phyloP scores from a whole-genome alignment of 1,140 invertebrate genomes.

The Pristionchus pacificus region DNA sequence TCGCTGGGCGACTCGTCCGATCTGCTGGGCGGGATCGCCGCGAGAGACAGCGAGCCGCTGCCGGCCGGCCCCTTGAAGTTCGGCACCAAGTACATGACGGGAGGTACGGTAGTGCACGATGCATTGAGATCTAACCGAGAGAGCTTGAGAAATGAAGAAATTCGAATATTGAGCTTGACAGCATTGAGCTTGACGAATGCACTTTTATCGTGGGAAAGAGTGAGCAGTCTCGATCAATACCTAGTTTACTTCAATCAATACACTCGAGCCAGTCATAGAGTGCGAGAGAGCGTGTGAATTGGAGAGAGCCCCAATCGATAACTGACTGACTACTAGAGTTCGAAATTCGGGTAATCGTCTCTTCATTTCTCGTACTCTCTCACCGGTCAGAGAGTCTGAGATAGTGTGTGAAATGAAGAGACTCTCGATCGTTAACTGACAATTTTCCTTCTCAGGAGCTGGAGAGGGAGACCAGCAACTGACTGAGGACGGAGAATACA shows the following conservation, averaged over 20 bases:
- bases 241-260: too few relatives aligned
- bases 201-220: neutral
- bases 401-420: too few relatives aligned
- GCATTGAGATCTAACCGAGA: neutral
- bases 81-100: slow-evolving; percentile 54
- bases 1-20: neutral
- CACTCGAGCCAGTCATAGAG: too few relatives aligned
- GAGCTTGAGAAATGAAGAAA: neutral
- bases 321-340: too few relatives aligned
- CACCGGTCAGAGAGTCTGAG: too few relatives aligned
- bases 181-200: neutral
- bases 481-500: slow-evolving; percentile 65
- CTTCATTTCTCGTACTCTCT: too few relatives aligned
- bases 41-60: slow-evolving; percentile 49
- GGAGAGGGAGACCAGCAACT: slow-evolving; percentile 72
- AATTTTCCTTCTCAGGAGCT: too few relatives aligned
- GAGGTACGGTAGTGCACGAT: slow-evolving; percentile 27
- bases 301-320: too few relatives aligned
- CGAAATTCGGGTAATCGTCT: too few relatives aligned
- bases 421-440: too few relatives aligned
- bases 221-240: slow-evolving; percentile 8
- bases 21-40: slow-evolving; percentile 30
- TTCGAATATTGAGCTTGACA: neutral
- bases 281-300: too few relatives aligned
- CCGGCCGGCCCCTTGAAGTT: slow-evolving; percentile 46